Conservation (phyloP, 30 jellyfish, hydroid and myxozoan genomes). For the Mastigias papua region DNA sequence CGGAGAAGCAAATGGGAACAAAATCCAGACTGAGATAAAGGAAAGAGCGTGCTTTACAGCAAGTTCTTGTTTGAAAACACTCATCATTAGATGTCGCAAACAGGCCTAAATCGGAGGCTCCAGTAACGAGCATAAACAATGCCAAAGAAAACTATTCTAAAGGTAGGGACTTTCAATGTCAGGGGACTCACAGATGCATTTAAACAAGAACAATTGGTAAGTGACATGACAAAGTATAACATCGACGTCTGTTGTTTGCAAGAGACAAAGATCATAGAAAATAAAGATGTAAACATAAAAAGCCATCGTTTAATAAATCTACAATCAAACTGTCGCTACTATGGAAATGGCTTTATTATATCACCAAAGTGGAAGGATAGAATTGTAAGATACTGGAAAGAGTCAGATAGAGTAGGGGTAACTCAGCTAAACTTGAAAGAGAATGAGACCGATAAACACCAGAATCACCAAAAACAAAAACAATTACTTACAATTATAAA, state of each 20-base stretch:
- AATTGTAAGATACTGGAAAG: slow-evolving; percentile 36
- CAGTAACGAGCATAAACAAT: not conserved
- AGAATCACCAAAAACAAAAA: slow-evolving; percentile 37
- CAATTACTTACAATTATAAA: slow-evolving; percentile 47
- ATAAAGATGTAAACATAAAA: slow-evolving; percentile 3
- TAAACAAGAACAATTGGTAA: slow-evolving; percentile 24
- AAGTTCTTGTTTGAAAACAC: slow-evolving; percentile 9
- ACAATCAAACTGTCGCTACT: slow-evolving; percentile 26
- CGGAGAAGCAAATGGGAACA: slow-evolving; percentile 24
- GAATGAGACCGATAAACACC: slow-evolving; percentile 30
- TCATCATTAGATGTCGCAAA: slow-evolving; percentile 4
- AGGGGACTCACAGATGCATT: slow-evolving; percentile 14
- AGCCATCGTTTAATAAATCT: not conserved
- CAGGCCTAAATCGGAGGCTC: slow-evolving; percentile 36
- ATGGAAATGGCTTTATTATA: slow-evolving; percentile 14
- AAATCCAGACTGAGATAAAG: slow-evolving; percentile 10
- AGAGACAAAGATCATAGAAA: slow-evolving; percentile 2
- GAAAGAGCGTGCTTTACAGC: slow-evolving; percentile 7
- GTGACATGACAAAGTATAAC: slow-evolving; percentile 1
- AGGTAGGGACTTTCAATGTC: slow-evolving; percentile 36
- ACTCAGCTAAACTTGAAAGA: slow-evolving; percentile 22
- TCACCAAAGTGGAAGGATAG: slow-evolving; percentile 40
- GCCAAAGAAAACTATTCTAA: slow-evolving; percentile 3
- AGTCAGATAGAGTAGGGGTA: slow-evolving; percentile 44
- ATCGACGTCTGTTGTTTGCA: not conserved